These are phyloP conservation scores for Turritopsis rubra DNA, from an alignment of 30 jellyfish, hydroid and myxozoan genomes.

Conservation along the genomic window DNA sequence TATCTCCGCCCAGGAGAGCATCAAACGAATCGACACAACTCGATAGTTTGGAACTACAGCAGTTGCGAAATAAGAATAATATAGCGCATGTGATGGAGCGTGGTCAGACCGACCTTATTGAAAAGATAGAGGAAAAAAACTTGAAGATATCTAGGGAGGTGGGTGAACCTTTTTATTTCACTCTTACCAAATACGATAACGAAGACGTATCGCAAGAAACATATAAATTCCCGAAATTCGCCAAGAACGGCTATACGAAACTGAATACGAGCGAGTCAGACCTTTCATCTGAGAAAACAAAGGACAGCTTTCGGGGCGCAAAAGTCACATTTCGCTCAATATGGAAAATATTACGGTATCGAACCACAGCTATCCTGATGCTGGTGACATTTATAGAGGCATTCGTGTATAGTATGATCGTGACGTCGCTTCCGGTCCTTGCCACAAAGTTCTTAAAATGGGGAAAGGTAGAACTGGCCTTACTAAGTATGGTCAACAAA, in stretches of 20 bases:
- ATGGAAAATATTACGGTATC: conserved; percentile 32
- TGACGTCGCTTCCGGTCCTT: conserved; percentile 28
- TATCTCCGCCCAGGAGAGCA: conserved; percentile 5
- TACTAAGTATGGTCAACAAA: conserved; percentile 33
- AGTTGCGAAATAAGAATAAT: not conserved
- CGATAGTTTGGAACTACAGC: conserved; percentile 4
- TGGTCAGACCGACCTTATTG: not conserved
- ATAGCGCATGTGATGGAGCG: not conserved
- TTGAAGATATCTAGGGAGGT: conserved; percentile 6
- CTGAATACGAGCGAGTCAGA: conserved; percentile 6
- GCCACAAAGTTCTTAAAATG: conserved; percentile 23
- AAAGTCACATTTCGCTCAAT: conserved; percentile 7
- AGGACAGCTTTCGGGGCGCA: not conserved
- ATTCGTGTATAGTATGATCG: conserved; percentile 30
- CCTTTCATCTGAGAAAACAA: not conserved
- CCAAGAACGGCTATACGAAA: not conserved
- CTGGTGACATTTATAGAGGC: conserved; percentile 25
- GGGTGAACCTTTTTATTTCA: conserved; percentile 26
- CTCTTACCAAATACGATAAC: not conserved
- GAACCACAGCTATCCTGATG: conserved; percentile 29
- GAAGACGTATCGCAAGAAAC: not conserved
- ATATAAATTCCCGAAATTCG: conserved; percentile 5
- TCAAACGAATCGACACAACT: conserved; percentile 1
- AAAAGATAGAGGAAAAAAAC: not conserved
- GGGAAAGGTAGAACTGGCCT: conserved; percentile 34